A percentile compares a stretch with the other conserved stretches of the same genome.
Conservation (phyloP, 2,797 vertebrate species). For the Megalops cyprinoides region DNA sequence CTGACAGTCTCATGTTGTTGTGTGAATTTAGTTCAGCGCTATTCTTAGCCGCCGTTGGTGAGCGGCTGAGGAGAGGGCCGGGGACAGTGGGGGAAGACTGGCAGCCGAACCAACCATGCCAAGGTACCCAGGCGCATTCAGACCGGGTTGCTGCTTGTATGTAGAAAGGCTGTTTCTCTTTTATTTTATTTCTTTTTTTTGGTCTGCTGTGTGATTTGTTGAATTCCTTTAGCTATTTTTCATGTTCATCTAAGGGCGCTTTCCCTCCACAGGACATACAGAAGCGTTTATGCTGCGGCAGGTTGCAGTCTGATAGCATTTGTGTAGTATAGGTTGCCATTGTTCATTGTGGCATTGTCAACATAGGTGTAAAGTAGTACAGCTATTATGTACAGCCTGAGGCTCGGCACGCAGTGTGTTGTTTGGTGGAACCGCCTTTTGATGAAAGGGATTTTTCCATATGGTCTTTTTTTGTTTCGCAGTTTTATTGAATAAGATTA, state of each 20-base stretch:
- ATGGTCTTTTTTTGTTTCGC: neutral
- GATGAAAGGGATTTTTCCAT: neutral
- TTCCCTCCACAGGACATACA: neutral
- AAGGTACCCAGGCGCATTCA: slow-evolving; percentile 73
- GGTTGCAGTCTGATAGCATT: neutral
- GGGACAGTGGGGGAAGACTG: slow-evolving; percentile 68
- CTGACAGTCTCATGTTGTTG: slow-evolving; percentile 94
- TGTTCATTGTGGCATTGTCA: neutral
- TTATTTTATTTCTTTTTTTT: slow-evolving; percentile 31
- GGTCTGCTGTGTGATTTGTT: slow-evolving; percentile 37
- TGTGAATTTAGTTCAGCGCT: slow-evolving; percentile 89
- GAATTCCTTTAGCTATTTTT: slow-evolving; percentile 30
- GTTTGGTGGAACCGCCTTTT: neutral
- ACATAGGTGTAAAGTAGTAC: no score
- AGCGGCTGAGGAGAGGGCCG: slow-evolving; percentile 63
- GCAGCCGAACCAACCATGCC: slow-evolving; percentile 76
- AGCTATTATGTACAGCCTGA: neutral
- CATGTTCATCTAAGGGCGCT: neutral
- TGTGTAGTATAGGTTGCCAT: neutral
- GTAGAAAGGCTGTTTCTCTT: slow-evolving; percentile 38
- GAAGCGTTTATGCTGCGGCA: no score
- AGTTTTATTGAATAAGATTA: neutral
- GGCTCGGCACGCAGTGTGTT: neutral
- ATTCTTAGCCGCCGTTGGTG: slow-evolving; percentile 87
- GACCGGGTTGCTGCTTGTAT: slow-evolving; percentile 43